These are phyloP conservation scores for Xanthia icteritia DNA, from an alignment of 2,888 invertebrate genomes.

Conservation along the genomic window DNA sequence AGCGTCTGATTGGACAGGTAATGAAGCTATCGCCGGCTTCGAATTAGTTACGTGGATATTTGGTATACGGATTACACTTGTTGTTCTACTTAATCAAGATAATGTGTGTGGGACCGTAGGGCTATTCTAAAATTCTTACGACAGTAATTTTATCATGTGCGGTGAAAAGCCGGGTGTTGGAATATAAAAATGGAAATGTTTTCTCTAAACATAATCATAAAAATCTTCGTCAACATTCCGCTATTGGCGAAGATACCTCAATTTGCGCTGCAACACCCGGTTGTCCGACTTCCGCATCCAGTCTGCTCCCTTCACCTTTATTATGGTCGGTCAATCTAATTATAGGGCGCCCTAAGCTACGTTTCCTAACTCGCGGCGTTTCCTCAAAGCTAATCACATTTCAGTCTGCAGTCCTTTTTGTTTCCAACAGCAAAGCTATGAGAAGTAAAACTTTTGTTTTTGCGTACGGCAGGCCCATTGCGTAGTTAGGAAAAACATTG, in stretches of 20 bases:
- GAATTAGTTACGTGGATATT: slow-evolving; percentile 61
- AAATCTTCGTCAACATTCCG: not conserved
- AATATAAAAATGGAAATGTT: not conserved
- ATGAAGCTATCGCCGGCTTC: slow-evolving; percentile 63
- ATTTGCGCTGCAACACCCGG: not conserved
- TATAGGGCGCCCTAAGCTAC: not conserved
- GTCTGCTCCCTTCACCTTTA: not conserved
- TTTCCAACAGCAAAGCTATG: not conserved
- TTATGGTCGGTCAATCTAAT: not conserved
- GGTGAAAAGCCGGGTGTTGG: not conserved
- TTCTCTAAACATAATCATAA: not conserved
- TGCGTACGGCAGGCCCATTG: slow-evolving; percentile 2
- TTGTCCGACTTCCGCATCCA: not conserved
- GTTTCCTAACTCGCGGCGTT: not conserved
- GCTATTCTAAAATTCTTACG: not conserved
- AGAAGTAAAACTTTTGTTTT: slow-evolving; percentile 31
- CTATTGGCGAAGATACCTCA: not conserved
- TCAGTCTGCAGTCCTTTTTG: not conserved
- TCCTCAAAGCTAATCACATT: not conserved
- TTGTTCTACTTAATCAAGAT: slow-evolving; percentile 34
- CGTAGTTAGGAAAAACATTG: slow-evolving; percentile 11
- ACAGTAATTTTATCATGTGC: not conserved
- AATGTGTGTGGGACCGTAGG: not conserved
- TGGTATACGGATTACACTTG: slow-evolving; percentile 39
- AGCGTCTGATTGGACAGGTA: slow-evolving; percentile 69